These are phyloP conservation scores for Heliothis peltigera DNA, from an alignment of 2,888 invertebrate species.

Conservation along the genomic window DNA sequence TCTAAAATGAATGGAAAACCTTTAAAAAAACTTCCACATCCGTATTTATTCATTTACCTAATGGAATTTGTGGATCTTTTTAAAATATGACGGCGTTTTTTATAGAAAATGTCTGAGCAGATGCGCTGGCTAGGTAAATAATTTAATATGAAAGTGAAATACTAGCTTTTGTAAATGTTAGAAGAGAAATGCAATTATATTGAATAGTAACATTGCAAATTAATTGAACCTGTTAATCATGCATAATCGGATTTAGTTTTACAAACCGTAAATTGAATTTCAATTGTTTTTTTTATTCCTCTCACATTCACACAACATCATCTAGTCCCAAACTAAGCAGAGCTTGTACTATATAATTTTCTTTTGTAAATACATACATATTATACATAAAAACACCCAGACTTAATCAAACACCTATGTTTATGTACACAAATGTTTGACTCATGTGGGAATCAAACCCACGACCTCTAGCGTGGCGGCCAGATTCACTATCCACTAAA, in stretches of 20 bases:
- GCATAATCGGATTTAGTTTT: not conserved
- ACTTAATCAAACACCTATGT: no score
- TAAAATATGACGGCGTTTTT: conserved; percentile 61
- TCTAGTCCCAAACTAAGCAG: no score
- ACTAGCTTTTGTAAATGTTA: not conserved
- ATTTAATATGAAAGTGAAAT: conserved; percentile 7
- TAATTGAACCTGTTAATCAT: not conserved
- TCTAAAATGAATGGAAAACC: conserved; percentile 65
- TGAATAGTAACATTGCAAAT: not conserved
- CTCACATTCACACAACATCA: no score
- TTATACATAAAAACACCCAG: no score
- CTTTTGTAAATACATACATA: no score
- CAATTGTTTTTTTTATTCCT: no score
- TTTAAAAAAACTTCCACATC: conserved; percentile 67
- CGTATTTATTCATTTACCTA: conserved; percentile 75
- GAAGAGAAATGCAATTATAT: not conserved
- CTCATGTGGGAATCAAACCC: no score
- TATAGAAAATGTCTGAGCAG: conserved; percentile 11
- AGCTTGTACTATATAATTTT: no score
- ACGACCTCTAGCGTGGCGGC: no score
- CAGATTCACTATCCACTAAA: not conserved
- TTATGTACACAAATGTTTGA: no score
- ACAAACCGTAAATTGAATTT: not conserved
- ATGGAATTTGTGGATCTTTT: conserved; percentile 71
- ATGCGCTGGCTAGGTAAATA: not conserved